Evolutionary conservation across 2,888 invertebrate species (phyloP).

Genomic region (Reticulitermes lucifugus): DNA sequence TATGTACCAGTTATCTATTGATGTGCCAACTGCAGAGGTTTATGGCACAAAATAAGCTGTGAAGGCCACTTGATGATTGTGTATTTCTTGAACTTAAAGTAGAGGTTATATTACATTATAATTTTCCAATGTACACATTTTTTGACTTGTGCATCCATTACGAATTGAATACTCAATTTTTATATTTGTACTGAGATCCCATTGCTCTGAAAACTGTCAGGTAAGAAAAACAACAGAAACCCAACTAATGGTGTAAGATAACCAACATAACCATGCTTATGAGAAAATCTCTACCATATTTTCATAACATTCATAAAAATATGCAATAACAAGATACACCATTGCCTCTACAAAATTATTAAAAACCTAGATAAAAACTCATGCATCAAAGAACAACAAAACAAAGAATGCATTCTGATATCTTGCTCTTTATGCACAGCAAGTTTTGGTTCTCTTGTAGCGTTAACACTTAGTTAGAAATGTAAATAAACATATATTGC

Average conservation of each 20-base stretch:
- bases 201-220: background rate
- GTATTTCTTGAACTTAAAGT: no score
- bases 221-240: background rate
- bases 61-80: no score
- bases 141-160: background rate
- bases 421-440: conserved; percentile 9
- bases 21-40: no score
- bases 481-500: background rate
- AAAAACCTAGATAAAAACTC: conserved; percentile 23
- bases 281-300: background rate
- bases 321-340: background rate
- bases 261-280: conserved; percentile 17
- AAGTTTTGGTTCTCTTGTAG: background rate
- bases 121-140: no score
- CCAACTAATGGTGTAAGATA: background rate
- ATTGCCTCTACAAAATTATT: conserved; percentile 13
- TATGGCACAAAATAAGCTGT: no score
- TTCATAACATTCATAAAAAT: conserved; percentile 12
- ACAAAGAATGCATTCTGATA: conserved; percentile 20
- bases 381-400: conserved; percentile 21
- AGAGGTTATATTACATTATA: no score
- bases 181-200: background rate
- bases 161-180: background rate
- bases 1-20: no score
- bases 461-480: background rate